A percentile compares a stretch with the other conserved stretches of the same genome.
phyloP scores from a whole-genome alignment of 2,888 invertebrate genomes.

The Anticlea derivata region DNA sequence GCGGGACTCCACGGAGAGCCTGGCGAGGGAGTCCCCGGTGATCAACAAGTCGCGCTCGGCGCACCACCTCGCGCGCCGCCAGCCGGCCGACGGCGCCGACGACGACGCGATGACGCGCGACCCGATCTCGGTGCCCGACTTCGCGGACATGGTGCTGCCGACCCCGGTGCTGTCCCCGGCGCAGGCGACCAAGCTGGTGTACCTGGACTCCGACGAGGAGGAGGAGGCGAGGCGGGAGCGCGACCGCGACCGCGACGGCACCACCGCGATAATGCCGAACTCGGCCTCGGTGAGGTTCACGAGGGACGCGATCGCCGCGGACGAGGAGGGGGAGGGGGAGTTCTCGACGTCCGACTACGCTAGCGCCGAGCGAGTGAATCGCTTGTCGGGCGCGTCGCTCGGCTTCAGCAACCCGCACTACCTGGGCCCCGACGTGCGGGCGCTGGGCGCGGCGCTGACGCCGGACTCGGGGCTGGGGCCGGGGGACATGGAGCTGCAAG shows the following conservation, averaged over 20 bases:
- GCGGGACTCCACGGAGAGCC: conserved; percentile 87
- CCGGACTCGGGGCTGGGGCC: conserved; percentile 86
- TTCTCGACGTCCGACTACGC: conserved; percentile 90
- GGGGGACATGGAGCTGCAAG: conserved; percentile 72
- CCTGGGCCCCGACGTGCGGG: conserved; percentile 86
- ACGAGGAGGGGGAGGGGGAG: conserved; percentile 85
- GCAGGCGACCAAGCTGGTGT: conserved; percentile 87
- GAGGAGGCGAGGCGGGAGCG: conserved; percentile 59
- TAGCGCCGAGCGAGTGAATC: conserved; percentile 87
- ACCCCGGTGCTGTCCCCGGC: conserved; percentile 87
- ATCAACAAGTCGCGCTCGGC: conserved; percentile 85
- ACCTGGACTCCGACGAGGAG: conserved; percentile 88
- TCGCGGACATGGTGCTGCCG: conserved; percentile 85
- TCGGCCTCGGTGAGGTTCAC: conserved; percentile 83
- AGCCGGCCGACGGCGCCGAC: conserved; percentile 51
- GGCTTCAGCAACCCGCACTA: conserved; percentile 92
- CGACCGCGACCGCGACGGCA: conserved; percentile 1
- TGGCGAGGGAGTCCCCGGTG: conserved; percentile 65
- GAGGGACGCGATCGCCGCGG: conserved; percentile 73
- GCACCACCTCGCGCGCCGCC: conserved; percentile 78
- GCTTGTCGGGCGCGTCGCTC: conserved; percentile 77
- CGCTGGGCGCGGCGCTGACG: conserved; percentile 87
- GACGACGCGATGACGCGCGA: conserved; percentile 83
- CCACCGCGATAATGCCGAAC: conserved; percentile 53
- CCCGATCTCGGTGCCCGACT: conserved; percentile 90